phyloP scores from a whole-genome alignment of 2,888 invertebrate genomes.

The Saturnia pavonia region DNA sequence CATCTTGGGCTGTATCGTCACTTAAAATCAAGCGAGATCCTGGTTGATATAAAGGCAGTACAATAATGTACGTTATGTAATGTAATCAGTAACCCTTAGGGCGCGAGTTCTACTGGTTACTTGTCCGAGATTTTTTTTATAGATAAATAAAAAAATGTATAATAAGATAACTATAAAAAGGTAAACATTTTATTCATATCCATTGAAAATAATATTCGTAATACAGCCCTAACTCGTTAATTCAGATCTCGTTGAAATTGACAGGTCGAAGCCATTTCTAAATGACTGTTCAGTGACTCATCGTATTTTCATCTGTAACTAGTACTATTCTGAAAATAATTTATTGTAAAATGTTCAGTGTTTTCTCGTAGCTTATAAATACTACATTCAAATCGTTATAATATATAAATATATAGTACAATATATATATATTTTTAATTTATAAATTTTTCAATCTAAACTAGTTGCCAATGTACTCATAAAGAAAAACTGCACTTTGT shows the following conservation, averaged over 20 bases:
- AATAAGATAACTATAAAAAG: too few relatives aligned
- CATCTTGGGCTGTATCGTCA: too few relatives aligned
- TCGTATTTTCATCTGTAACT: slow-evolving; percentile 39
- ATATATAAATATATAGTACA: too few relatives aligned
- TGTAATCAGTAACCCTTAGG: too few relatives aligned
- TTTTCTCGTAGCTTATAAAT: not conserved
- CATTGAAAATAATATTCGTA: not conserved
- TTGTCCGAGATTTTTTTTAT: too few relatives aligned
- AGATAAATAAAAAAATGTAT: not conserved
- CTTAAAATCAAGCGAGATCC: too few relatives aligned
- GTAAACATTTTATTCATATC: too few relatives aligned
- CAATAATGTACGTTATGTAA: too few relatives aligned
- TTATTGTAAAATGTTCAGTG: not conserved
- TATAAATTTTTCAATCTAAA: not conserved
- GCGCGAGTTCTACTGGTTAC: too few relatives aligned
- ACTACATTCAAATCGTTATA: not conserved
- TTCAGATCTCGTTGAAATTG: slow-evolving; percentile 61
- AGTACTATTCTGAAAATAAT: slow-evolving; percentile 2
- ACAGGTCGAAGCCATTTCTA: slow-evolving; percentile 58
- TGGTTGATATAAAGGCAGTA: too few relatives aligned
- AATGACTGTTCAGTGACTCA: slow-evolving; percentile 62
- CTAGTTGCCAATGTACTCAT: not conserved
- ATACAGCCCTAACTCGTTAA: slow-evolving; percentile 48
- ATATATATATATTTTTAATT: too few relatives aligned
- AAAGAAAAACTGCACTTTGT: slow-evolving; percentile 1